Base-by-base conservation (phyloP, 2,888 invertebrate species). In the Platycheirus rosarum region DNA sequence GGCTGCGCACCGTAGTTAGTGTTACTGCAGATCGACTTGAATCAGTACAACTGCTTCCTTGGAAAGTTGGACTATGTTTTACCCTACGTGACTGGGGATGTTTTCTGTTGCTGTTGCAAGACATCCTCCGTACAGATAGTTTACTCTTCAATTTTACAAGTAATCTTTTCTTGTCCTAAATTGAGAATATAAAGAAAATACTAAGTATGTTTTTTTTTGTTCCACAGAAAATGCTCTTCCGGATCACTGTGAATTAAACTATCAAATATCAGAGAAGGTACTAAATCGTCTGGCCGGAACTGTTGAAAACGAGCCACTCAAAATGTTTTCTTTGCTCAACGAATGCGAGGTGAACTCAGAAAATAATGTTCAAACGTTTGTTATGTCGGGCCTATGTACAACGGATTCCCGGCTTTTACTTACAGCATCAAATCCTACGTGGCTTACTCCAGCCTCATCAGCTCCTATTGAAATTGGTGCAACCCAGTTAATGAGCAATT, bases 11-110 rank as follows among this genome's bases (percentile, higher is more conserved):
- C 82, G 89, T 91, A 76, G 85, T 89, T 14, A 91, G 91, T 78
- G 91, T 91, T 84, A 91, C 91, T 0, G 89, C 91, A 75, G 91
- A 92, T 85, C 90, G 92, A 42, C 84, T 93, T 11, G 89, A 91
- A 82, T 87, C 87, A 2, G 88, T 92, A 57, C 90, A 91, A 20
- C 87, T 92, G n/a, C 84, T 93, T 70, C 92, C 92, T n/a, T 93
- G 92, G 89, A 92, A 92, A 85, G 90, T 92, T 84, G 93, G 93
- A 0, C 84, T 92, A 35, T 86, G 91, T 0, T 88, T 92, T n/a
- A 88, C 88, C 14, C 84, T 93, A 2, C 89, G 90, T 49, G 89
- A 90, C 57, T 90, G 90, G 85, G 90, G 88, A 18, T 88, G 86
- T n/a, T 86, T 89, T 32, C 85, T 87, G 16, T 85, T 91, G 9